Evolutionary conservation across 1,140 invertebrate genomes (phyloP).

Genomic region (Choristoneura fumiferana): DNA sequence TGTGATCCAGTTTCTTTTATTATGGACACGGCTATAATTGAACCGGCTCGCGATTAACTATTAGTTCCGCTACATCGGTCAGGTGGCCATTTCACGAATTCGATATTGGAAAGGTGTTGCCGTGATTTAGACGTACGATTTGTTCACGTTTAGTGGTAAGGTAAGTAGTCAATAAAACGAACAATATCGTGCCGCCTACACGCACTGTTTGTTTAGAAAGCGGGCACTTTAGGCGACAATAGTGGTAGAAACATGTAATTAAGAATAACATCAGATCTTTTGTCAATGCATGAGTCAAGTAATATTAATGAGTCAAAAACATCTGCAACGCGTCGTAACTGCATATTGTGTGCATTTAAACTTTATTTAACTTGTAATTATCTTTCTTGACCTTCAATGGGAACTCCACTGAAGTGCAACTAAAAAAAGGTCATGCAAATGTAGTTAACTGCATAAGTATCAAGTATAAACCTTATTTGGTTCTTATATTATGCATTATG

Average conservation of each 20-base stretch:
- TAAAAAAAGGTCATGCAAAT: slow-evolving; percentile 13
- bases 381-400: slow-evolving; percentile 40
- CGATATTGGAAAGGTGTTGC: slow-evolving; percentile 30
- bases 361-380: not conserved
- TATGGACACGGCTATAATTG: slow-evolving; percentile 56
- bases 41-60: slow-evolving; percentile 50
- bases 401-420: not conserved
- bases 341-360: not conserved
- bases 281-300: slow-evolving; percentile 5
- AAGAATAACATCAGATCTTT: not conserved
- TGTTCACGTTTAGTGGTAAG: not conserved
- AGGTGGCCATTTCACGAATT: slow-evolving; percentile 36
- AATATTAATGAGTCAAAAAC: slow-evolving; percentile 7
- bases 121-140: slow-evolving; percentile 50
- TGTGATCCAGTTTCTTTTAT: slow-evolving; percentile 61
- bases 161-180: slow-evolving; percentile 7
- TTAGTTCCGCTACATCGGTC: slow-evolving; percentile 44
- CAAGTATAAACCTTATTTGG: slow-evolving; percentile 4
- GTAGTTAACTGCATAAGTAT: not conserved
- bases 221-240: not conserved
- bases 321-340: not conserved
- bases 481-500: not conserved
- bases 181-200: slow-evolving; percentile 13
- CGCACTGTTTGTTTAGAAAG: slow-evolving; percentile 16
- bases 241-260: not conserved